These are phyloP conservation scores for Bombus terrestris DNA, from an alignment of 1,140 invertebrate species.

Conservation along the genomic window DNA sequence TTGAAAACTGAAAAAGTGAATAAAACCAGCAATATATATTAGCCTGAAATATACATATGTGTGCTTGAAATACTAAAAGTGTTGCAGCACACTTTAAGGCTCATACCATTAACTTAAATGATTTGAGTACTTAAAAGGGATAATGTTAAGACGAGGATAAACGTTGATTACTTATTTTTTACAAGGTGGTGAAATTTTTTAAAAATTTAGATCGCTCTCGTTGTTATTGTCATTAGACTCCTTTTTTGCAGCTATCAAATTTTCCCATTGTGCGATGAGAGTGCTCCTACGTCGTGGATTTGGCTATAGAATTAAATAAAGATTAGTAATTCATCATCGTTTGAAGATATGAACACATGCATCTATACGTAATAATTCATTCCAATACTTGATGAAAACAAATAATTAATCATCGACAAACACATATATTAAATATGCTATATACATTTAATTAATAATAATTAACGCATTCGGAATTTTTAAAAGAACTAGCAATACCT, in stretches of 20 bases:
- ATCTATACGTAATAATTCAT: background rate
- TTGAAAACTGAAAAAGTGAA: constrained; percentile 12
- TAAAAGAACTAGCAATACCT: constrained; percentile 57
- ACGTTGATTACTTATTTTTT: background rate
- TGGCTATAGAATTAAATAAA: constrained; percentile 65
- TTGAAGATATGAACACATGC: background rate
- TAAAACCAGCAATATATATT: constrained; percentile 26
- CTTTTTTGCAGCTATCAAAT: constrained; percentile 79
- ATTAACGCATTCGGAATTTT: background rate
- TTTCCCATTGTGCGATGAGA: constrained; percentile 84
- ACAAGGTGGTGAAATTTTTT: constrained; percentile 16
- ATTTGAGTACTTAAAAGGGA: background rate
- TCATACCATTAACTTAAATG: constrained; percentile 22
- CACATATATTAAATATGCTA: background rate
- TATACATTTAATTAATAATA: background rate
- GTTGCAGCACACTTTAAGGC: background rate
- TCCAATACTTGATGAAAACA: background rate
- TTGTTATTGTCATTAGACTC: constrained; percentile 74
- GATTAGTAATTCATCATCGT: background rate
- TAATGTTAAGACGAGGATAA: constrained; percentile 19
- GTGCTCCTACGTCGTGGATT: constrained; percentile 80
- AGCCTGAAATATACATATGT: background rate
- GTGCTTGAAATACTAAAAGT: constrained; percentile 16
- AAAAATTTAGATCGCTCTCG: constrained; percentile 73
- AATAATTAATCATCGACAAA: background rate